phyloP scores from a whole-genome alignment of 1,140 invertebrate genomes.

The Sarcophaga bullata region DNA sequence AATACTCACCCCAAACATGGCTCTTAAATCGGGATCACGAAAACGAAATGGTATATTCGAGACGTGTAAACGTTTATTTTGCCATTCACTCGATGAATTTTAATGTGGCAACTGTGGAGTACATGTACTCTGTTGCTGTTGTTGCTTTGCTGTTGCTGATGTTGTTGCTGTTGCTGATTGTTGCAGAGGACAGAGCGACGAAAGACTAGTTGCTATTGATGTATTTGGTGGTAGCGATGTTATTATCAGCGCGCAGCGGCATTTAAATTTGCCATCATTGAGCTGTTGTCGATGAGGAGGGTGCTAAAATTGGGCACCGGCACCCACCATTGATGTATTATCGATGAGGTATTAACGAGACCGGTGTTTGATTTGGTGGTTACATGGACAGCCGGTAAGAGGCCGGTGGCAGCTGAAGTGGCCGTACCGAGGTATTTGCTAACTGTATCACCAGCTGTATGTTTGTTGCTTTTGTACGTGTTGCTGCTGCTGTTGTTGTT shows the following conservation, averaged over 20 bases:
- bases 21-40: conserved; percentile 95
- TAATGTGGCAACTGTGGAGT: conserved; percentile 60
- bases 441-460: conserved; percentile 12
- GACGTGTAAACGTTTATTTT: conserved; percentile 88
- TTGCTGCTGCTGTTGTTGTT: conserved; percentile 43
- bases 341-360: conserved; percentile 31
- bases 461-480: conserved; percentile 48
- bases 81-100: conserved; percentile 55
- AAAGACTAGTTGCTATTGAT: conserved; percentile 57
- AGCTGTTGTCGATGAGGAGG: conserved; percentile 55
- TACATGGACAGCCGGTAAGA: conserved; percentile 42
- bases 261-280: conserved; percentile 62
- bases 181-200: conserved; percentile 57
- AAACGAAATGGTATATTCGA: conserved; percentile 99
- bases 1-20: conserved; percentile 92
- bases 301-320: conserved; percentile 35
- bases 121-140: conserved; percentile 43
- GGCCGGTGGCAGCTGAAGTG: conserved; percentile 57
- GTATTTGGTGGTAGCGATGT: conserved; percentile 53
- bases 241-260: conserved; percentile 59
- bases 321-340: conserved; percentile 41
- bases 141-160: conserved; percentile 51
- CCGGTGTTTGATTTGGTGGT: conserved; percentile 48
- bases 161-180: conserved; percentile 49
- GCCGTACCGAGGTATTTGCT: conserved; percentile 56